Evolutionary conservation across 2,113 vertebrate genomes (phyloP).

Genomic region (Eublepharis macularius): DNA sequence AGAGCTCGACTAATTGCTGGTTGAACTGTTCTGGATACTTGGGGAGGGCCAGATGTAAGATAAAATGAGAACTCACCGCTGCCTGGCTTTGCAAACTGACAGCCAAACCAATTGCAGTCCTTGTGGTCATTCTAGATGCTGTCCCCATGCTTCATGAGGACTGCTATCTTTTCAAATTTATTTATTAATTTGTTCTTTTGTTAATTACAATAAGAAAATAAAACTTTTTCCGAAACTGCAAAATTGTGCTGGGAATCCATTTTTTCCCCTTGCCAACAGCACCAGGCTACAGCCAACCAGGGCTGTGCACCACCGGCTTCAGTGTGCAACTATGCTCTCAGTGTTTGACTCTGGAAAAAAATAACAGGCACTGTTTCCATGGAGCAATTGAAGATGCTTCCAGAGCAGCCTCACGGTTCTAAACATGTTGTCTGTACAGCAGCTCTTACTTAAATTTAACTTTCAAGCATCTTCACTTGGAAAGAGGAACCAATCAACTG

Average conservation of each 20-base stretch:
- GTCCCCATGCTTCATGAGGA: neutral
- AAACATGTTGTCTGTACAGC: neutral
- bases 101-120: neutral
- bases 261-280: neutral
- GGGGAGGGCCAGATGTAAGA: neutral
- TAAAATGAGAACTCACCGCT: neutral
- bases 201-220: neutral
- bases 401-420: neutral
- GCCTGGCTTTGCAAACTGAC: neutral
- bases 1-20: neutral
- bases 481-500: slow-evolving; percentile 13
- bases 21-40: neutral
- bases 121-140: too few species aligned
- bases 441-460: neutral
- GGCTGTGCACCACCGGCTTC: neutral
- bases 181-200: neutral
- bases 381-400: neutral
- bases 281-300: too few species aligned
- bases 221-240: neutral
- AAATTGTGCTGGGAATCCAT: neutral
- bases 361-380: neutral
- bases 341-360: neutral
- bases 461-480: slow-evolving; percentile 28
- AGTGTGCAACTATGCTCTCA: neutral
- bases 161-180: neutral